Evolutionary conservation across 1,140 invertebrate genomes (phyloP).

Genomic region (Diprion similis): DNA sequence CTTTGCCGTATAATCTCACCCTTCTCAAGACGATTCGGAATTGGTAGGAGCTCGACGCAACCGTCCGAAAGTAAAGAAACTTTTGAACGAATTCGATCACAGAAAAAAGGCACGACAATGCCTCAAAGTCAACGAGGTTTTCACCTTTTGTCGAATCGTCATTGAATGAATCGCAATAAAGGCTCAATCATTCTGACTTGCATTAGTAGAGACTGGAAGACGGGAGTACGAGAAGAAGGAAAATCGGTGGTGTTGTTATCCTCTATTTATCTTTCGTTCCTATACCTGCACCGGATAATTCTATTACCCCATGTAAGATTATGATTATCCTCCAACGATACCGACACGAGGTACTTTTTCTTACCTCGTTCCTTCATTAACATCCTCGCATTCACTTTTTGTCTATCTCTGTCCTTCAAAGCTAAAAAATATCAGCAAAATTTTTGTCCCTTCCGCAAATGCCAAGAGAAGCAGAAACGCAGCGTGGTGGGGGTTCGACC

Average conservation of each 20-base stretch:
- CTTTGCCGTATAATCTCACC: slow-evolving; percentile 2
- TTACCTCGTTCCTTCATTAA: slow-evolving; percentile 24
- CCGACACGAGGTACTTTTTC: slow-evolving; percentile 53
- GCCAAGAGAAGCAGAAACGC: background rate
- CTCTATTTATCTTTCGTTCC: slow-evolving; percentile 18
- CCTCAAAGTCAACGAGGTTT: background rate
- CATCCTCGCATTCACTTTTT: slow-evolving; percentile 26
- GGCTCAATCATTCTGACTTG: slow-evolving; percentile 36
- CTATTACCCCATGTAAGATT: slow-evolving; percentile 41
- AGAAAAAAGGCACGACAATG: background rate
- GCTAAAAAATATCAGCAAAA: background rate
- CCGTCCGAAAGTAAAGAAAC: background rate
- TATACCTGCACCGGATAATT: slow-evolving; percentile 22
- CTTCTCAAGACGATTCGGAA: background rate
- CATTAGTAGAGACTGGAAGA: slow-evolving; percentile 30
- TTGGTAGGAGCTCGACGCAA: background rate
- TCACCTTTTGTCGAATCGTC: background rate
- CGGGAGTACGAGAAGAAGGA: slow-evolving; percentile 23
- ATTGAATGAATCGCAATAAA: background rate
- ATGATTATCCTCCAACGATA: slow-evolving; percentile 55
- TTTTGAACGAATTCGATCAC: background rate
- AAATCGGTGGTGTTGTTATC: slow-evolving; percentile 46
- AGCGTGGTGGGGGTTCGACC: slow-evolving; percentile 17
- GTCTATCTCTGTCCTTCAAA: background rate
- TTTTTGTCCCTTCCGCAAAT: background rate